Evolutionary conservation across 1,140 invertebrate genomes (phyloP).

Genomic region (Tenebrio molitor): DNA sequence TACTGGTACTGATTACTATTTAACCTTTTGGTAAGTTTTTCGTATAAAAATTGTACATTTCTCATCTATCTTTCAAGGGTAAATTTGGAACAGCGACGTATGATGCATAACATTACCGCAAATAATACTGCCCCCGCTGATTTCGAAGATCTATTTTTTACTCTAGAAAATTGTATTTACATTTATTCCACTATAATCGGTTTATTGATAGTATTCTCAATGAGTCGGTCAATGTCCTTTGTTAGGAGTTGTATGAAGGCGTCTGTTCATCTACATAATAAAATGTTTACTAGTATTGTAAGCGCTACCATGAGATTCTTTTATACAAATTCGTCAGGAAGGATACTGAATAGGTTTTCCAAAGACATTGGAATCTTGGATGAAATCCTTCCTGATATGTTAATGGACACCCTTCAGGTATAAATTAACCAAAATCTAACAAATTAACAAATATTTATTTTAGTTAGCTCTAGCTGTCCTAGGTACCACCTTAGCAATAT

Average conservation of each 20-base stretch:
- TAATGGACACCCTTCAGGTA: conserved; percentile 81
- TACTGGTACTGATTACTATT: conserved; percentile 76
- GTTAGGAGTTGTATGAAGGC: conserved; percentile 82
- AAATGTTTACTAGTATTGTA: conserved; percentile 86
- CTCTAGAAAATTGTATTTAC: conserved; percentile 56
- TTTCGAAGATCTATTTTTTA: background rate
- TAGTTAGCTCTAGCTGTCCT: conserved; percentile 55
- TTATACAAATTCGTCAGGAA: conserved; percentile 83
- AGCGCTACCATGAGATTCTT: conserved; percentile 89
- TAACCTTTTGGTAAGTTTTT: conserved; percentile 74
- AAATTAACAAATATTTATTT: background rate
- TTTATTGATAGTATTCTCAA: conserved; percentile 69
- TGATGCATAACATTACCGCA: background rate
- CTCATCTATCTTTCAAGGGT: conserved; percentile 48
- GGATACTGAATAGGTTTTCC: conserved; percentile 82
- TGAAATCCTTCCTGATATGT: conserved; percentile 81
- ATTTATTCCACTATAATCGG: conserved; percentile 67
- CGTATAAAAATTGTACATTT: conserved; percentile 61
- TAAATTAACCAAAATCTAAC: conserved; percentile 1
- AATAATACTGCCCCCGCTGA: background rate
- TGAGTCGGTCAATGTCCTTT: conserved; percentile 77
- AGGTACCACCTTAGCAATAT: conserved; percentile 78
- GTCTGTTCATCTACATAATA: conserved; percentile 75
- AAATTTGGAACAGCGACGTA: conserved; percentile 37
- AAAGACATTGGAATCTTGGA: conserved; percentile 85